A percentile compares a stretch with the other conserved stretches of the same genome.
Conservation (phyloP, 2,797 vertebrate species). For the Diplodus sargus region DNA sequence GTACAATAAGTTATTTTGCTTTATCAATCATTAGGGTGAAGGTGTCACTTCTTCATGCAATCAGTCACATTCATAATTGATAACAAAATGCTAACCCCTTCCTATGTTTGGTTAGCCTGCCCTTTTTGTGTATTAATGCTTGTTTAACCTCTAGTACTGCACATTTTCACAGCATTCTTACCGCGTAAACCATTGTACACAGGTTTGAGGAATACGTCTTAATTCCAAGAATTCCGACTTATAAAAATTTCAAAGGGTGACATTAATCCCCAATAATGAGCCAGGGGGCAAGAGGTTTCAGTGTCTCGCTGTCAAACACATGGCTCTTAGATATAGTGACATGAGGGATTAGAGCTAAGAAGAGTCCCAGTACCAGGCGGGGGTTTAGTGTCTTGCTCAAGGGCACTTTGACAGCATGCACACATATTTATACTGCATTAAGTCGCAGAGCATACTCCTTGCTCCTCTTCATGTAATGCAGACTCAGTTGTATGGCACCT, state of each 20-base stretch:
- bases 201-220: neutral
- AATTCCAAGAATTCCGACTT: neutral
- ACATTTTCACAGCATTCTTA: neutral
- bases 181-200: neutral
- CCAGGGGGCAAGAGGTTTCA: neutral
- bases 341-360: constrained; percentile 12
- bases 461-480: constrained; percentile 13
- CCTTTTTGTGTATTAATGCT: too few relatives aligned
- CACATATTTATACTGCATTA: neutral
- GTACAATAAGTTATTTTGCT: neutral
- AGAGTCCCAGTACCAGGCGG: neutral
- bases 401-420: constrained; percentile 11
- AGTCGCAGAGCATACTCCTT: neutral
- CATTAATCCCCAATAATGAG: constrained; percentile 7
- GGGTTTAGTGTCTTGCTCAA: constrained; percentile 40
- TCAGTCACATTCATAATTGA: constrained; percentile 2
- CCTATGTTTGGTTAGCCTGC: too few relatives aligned
- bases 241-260: neutral
- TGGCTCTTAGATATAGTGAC: neutral
- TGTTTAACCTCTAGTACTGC: neutral
- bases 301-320: constrained; percentile 10
- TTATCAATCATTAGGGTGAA: neutral
- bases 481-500: constrained; percentile 7
- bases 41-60: constrained; percentile 1
- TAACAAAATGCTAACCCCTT: neutral